Base-by-base conservation (phyloP, 1,140 invertebrate genomes). In the Varroa destructor region DNA sequence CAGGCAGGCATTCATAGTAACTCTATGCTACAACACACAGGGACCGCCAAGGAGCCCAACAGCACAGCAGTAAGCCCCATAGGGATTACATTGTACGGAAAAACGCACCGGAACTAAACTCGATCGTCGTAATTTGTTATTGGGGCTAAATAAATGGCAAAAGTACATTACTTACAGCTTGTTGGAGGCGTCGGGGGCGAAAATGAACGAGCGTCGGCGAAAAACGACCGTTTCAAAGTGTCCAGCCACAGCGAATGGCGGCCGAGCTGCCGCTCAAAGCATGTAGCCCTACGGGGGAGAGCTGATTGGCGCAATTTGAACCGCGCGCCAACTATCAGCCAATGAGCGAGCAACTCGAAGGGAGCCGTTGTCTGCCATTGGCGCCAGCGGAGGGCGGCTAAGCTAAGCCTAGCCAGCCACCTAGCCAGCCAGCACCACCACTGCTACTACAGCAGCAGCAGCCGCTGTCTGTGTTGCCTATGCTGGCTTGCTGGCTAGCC, bases 221-320 rank as follows among this genome's bases (percentile, higher is more conserved):
- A 67, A 36, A 67, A 67, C 61, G 61, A 67, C 61, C 61, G 61
- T 67, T 67, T 67, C 61, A 67, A 67, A 67, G 61, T 67, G 61
- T 67, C 61, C 61, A 67, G 61, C 61, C 37, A 67, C 61, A 67
- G 36, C 61, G 61, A 67, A 67, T 67, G 61, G 61, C 61, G 61
- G 40, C 61, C 46, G 46, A 43, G 40, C 61, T 43, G 61, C 40
- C 61, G 46, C 40, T 43, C 61, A 67, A 67, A 67, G 61, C 61
- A 67, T 67, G 61, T 67, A 67, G 46, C 61, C 61, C 61, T 67
- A 67, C 46, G 61, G 61, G 61, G 40, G 61, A 46, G 40, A 14
- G 40, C 61, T 67, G n/a, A 67, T 67, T 67, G 61, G 61, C 46
- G 40, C 40, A 14, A 46, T 67, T 67, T 67, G 61, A 67, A 67